A percentile compares a stretch with the other conserved stretches of the same genome.
Conservation (phyloP, 1,140 invertebrate species). For the Lysiphlebus fabarum region DNA sequence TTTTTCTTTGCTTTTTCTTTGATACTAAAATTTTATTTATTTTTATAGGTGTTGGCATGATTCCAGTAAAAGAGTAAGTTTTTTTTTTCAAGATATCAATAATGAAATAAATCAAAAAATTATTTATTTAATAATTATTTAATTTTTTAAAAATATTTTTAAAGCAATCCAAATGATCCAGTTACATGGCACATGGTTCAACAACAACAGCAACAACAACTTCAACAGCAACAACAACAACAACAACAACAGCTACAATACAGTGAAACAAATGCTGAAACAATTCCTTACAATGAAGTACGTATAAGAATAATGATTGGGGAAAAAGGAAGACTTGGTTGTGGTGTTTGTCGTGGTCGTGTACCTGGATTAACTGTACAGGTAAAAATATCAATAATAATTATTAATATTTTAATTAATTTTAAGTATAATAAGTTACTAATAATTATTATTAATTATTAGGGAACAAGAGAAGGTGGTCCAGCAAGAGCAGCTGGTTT, state of each 20-base stretch:
- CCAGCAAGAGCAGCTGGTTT: slow-evolving; percentile 83
- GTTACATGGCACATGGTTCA: slow-evolving; percentile 76
- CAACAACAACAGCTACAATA: slow-evolving; percentile 34
- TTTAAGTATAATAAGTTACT: too few relatives aligned
- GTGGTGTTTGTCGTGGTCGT: slow-evolving; percentile 49
- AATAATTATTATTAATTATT: slow-evolving; percentile 34
- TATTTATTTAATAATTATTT: slow-evolving; percentile 18
- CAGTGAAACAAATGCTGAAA: slow-evolving; percentile 38
- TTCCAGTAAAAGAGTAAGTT: slow-evolving; percentile 88
- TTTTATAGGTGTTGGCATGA: slow-evolving; percentile 79
- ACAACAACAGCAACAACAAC: slow-evolving; percentile 49
- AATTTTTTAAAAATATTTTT: slow-evolving; percentile 25
- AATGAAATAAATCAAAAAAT: neutral
- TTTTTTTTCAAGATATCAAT: slow-evolving; percentile 55
- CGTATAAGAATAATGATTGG: slow-evolving; percentile 49
- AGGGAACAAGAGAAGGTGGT: slow-evolving; percentile 86
- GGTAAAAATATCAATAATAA: slow-evolving; percentile 29
- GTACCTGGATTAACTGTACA: slow-evolving; percentile 52
- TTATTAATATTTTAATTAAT: neutral
- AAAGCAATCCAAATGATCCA: slow-evolving; percentile 65
- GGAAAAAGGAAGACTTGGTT: slow-evolving; percentile 50
- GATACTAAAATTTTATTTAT: slow-evolving; percentile 36
- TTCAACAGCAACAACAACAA: slow-evolving; percentile 31
- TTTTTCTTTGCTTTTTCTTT: too few relatives aligned
- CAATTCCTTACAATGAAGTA: slow-evolving; percentile 43